Base-by-base conservation (phyloP, 2,797 vertebrate genomes). In the Peromyscus aztecus region DNA sequence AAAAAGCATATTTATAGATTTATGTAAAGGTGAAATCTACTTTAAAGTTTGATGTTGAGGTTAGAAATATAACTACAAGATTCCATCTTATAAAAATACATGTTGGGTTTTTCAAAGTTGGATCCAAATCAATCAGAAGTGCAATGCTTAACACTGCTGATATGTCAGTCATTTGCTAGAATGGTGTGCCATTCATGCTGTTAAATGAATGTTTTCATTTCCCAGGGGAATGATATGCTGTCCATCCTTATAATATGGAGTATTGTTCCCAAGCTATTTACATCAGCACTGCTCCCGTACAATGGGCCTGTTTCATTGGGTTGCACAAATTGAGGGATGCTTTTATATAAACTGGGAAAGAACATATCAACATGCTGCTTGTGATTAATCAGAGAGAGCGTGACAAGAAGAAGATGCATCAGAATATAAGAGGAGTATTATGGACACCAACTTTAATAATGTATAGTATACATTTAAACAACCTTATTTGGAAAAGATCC, bases 381-480 rank as follows among this genome's bases (percentile, higher is more conserved):
- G 95, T 95, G 89, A 98, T 95, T 94, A 94, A 96, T 83, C 80
- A 90, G 93, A 95, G 75, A 86, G 43, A 86, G 94, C 91, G 65
- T 93, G 93, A 98, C 94, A 94, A 97, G 17, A 65, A 92, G 83
- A 98, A 96, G 97, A 98, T 97, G 89, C 96, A 96, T 97, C 94
- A 94, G 81, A 93, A 97, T 96, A 94, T 97, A 98, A 97, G 94
- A 94, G 94, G 80, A 84, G 90, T 86, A 98, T 98, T 97, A 98
- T 97, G 65, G 96, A 94, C 61, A 97, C 92, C 82, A 61, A 71
- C 95, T 90, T 91, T 37, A 90, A 97, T 94, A 96, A 98, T 81
- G 97, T 97, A 95, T 69, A 95, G 94, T 87, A 97, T 97, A 98
- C 96, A 98, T 98, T 98, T 97, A 98, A 97, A 97, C 84, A 96